Percentiles rank a stretch among this genome's conserved stretches.
phyloP scores from a whole-genome alignment of 2,888 invertebrate species.

The Esperia sulphurella region DNA sequence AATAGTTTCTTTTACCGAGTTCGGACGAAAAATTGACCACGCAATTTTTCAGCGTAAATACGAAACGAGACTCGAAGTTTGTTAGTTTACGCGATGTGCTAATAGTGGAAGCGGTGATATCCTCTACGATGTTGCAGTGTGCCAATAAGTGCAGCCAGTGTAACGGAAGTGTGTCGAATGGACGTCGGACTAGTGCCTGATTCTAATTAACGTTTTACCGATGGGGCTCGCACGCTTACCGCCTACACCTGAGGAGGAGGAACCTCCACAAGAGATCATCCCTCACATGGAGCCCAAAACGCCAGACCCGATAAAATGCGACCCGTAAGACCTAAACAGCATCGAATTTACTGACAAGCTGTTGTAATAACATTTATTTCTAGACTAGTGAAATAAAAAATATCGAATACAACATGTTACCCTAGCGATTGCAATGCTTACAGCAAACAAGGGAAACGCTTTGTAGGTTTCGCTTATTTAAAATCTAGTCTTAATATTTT shows the following conservation, averaged over 20 bases:
- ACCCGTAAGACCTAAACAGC: constrained; percentile 13
- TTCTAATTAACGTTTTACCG: constrained; percentile 32
- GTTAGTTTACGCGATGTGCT: constrained; percentile 20
- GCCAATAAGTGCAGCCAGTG: constrained; percentile 40
- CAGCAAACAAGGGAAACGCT: too few species aligned
- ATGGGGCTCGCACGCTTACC: constrained; percentile 71
- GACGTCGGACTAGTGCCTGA: constrained; percentile 55
- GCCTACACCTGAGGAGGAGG: constrained; percentile 65
- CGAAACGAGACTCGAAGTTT: constrained; percentile 19
- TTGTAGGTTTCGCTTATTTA: too few species aligned
- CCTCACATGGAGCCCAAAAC: constrained; percentile 38
- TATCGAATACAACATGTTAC: too few species aligned
- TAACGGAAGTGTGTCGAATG: constrained; percentile 37
- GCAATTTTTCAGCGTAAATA: constrained; percentile 26
- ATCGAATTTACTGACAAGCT: background rate
- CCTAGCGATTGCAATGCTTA: too few species aligned
- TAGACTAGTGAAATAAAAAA: background rate
- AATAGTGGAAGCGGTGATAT: constrained; percentile 22
- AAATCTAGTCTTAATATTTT: too few species aligned
- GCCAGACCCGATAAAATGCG: constrained; percentile 41
- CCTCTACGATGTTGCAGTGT: constrained; percentile 43
- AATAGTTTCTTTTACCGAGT: constrained; percentile 32
- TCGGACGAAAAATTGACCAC: constrained; percentile 31
- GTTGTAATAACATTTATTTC: background rate
- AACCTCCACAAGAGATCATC: constrained; percentile 40